Conservation (phyloP, 92 coral and sea anemone species). For the Porites lobata region DNA sequence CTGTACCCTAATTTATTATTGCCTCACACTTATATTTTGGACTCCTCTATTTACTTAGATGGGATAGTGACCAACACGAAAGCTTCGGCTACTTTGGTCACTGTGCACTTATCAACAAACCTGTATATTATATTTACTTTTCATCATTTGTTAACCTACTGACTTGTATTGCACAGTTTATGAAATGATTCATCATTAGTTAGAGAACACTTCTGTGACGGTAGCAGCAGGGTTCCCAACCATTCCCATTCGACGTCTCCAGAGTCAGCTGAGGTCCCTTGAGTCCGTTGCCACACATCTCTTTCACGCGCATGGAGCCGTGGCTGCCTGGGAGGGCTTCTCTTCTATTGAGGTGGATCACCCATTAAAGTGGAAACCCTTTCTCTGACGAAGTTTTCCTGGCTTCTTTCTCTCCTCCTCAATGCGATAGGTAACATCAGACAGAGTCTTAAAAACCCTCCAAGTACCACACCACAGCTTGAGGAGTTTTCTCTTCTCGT, state of each 20-base stretch:
- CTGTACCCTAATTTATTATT: no score
- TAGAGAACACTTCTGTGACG: background rate
- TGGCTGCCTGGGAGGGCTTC: background rate
- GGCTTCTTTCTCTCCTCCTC: slow-evolving; percentile 56
- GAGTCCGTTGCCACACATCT: background rate
- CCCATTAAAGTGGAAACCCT: background rate
- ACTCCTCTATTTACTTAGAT: no score
- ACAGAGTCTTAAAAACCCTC: slow-evolving; percentile 44
- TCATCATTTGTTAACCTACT: no score
- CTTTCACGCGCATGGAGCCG: background rate
- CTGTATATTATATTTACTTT: no score
- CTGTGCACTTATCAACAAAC: no score
- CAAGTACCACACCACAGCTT: slow-evolving; percentile 45
- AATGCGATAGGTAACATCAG: slow-evolving; percentile 44
- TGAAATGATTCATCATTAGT: background rate
- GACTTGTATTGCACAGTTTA: background rate
- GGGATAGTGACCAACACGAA: no score
- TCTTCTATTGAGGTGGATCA: slow-evolving; percentile 40
- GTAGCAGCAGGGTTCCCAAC: slow-evolving; percentile 31
- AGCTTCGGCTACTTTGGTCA: no score
- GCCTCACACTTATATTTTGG: no score
- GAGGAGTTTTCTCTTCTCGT: slow-evolving; percentile 17
- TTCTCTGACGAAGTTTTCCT: slow-evolving; percentile 18
- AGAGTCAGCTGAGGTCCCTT: background rate
- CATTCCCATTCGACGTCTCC: slow-evolving; percentile 29